Base-by-base conservation (phyloP, 2,888 invertebrate species). In the Sipunculus nudus region DNA sequence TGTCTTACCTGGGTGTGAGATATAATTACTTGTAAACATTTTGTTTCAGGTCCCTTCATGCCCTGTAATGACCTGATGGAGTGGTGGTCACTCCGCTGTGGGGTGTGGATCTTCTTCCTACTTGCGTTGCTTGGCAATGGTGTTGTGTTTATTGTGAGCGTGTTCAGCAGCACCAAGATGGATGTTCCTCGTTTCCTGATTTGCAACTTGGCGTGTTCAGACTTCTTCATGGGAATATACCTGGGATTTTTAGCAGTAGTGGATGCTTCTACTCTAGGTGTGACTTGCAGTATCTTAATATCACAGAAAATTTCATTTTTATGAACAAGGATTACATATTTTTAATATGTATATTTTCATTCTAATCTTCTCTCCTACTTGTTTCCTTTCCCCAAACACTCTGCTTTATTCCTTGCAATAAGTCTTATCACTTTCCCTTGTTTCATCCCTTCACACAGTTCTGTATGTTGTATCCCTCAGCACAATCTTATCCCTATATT, bases 181-280 rank as follows among this genome's bases (percentile, higher is more conserved):
- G 96, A 96, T 84, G 96, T 97, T 35, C 97, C 97, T 2, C 87
- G 96, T 70, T 96, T 98, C 85, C 88, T 97, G 62, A 97, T 98
- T 60, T 94, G 96, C 82, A 98, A 98, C 85, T 87, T 98, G 68
- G 96, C 96, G 0, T 92, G 95, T 0, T 96, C 97, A 0, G 97
- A 98, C 86, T 93, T 98, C 84, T 94, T 94, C 84, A 97, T 98
- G 94, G 97, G 96, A 54, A 87, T 95, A 55, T 97, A 96, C 84
- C 87, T 96, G 65, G 96, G 95, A 0, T 90, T 96, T 75, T 85
- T 98, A 76, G 97, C 97, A 0, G 92, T 97, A 43, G 94, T 96
- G 53, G 98, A 98, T 84, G 96, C 95, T 0, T 93, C 93, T 25
- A 97, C 97, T 0, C 86, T 97, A 61, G 96, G 81, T 80, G 93